Base-by-base conservation (phyloP, 2,113 vertebrate genomes). In the Corythoichthys haematopterus region DNA sequence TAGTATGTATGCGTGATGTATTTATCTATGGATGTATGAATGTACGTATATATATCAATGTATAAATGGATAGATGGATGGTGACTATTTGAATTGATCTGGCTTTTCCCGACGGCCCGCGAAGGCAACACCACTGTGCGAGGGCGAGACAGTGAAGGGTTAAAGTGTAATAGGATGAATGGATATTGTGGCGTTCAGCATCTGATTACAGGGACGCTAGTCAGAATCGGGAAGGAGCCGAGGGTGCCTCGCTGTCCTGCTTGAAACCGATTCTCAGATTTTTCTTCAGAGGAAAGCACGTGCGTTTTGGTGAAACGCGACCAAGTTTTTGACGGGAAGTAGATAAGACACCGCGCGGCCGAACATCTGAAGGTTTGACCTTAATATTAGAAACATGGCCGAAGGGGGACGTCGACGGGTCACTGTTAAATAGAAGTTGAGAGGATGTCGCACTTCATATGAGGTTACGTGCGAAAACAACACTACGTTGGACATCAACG, bases 81-180 rank as follows among this genome's bases (percentile, higher is more conserved):
- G 33, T 16, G 33, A 13, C 0, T 12, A 28, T 14, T 33, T 7
- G 9, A 33, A n/a, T 2, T 4, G 47, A 37, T 36, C 2, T 50
- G 4, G 13, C 3, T 47, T 68, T 62, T 45, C 52, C 72, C 64
- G 9, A 70, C 66, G 2, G 71, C 3, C 36, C 57, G 0, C 0
- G 2, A 83, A 82, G 15, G 85, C 85, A 63, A 35, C 85, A 69
- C 6, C 0, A 62, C 69, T 0, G 51, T 65, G 12, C 55, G 12
- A 50, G 14, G 33, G 1, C 2, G 11, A 33, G 78, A 6, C 81
- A 64, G 60, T 70, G 70, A 89, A 65, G 86, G 87, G 87, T 89
- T 89, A 84, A 91, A 79, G 70, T 78, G 91, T 91, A 92, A 91
- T 81, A 79, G 90, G 91, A 91, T 92, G 89, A 92, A 85, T 88